Percentiles rank a stretch among this genome's conserved stretches.
Conservation (phyloP, 2,888 invertebrate species). For the Phragmatobia fuliginosa region DNA sequence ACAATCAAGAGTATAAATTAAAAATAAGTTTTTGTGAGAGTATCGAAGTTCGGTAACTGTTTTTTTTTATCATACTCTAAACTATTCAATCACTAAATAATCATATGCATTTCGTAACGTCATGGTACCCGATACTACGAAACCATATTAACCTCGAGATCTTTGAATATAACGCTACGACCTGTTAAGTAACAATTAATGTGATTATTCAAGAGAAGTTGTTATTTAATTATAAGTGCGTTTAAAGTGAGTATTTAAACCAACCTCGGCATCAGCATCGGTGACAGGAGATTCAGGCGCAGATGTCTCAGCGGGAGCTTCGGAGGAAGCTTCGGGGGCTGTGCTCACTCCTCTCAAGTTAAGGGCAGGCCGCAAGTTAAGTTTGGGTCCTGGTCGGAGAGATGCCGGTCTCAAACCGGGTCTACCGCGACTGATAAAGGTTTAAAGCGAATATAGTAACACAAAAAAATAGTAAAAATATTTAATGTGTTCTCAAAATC, state of each 20-base stretch:
- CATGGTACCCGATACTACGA: no score
- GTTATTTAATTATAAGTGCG: not conserved
- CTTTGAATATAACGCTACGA: no score
- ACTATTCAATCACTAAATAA: no score
- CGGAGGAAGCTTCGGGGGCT: constrained; percentile 77
- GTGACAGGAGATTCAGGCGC: constrained; percentile 71
- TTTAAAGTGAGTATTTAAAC: not conserved
- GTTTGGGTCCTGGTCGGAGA: constrained; percentile 88
- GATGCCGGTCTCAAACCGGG: constrained; percentile 82
- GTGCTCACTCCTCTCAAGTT: constrained; percentile 82
- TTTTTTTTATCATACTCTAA: no score
- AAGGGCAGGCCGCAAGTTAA: constrained; percentile 84
- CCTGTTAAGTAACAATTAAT: not conserved
- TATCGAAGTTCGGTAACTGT: no score
- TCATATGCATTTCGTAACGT: no score
- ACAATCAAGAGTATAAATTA: no score
- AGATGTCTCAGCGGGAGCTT: constrained; percentile 75
- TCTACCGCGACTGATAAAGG: constrained; percentile 68
- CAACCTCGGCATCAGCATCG: constrained; percentile 76
- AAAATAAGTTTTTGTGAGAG: no score
- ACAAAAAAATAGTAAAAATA: not conserved
- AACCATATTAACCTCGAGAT: no score
- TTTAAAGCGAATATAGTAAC: not conserved
- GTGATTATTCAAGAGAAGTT: not conserved
- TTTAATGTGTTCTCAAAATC: not conserved